A percentile compares a stretch with the other conserved stretches of the same genome.
Evolutionary conservation across 2,797 vertebrate species (phyloP).

Genomic region (Hippopotamyrus pictus): DNA sequence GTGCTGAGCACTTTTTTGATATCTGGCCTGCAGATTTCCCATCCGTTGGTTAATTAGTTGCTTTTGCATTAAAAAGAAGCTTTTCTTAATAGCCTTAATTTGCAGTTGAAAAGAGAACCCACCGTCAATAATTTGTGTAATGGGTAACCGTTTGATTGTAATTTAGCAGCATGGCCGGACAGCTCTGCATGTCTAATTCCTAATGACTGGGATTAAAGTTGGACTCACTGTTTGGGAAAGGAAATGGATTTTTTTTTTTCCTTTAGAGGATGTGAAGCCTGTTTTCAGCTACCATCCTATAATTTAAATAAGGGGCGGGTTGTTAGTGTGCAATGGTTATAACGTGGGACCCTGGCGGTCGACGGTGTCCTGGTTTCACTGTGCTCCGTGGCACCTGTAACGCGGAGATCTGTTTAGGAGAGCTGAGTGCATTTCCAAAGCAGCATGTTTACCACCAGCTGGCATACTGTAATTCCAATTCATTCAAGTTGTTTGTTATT

Average conservation of each 20-base stretch:
- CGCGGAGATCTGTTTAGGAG: conserved; percentile 39
- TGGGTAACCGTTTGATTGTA: conserved; percentile 94
- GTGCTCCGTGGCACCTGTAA: not conserved
- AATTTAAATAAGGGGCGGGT: not conserved
- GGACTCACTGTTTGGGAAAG: conserved; percentile 74
- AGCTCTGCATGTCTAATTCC: conserved; percentile 88
- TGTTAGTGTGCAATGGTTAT: not conserved
- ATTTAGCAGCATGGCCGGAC: conserved; percentile 90
- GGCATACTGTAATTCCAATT: conserved; percentile 48
- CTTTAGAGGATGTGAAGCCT: conserved; percentile 65
- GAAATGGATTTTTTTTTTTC: conserved; percentile 56
- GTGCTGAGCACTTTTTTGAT: conserved; percentile 84
- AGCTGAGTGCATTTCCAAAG: conserved; percentile 54
- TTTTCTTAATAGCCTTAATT: conserved; percentile 92
- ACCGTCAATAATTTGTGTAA: conserved; percentile 96
- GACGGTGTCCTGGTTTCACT: not conserved
- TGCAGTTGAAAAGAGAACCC: conserved; percentile 96
- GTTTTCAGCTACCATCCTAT: conserved; percentile 69
- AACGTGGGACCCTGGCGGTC: not conserved
- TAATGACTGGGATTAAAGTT: conserved; percentile 93
- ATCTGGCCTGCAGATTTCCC: conserved; percentile 85
- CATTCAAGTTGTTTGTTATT: conserved; percentile 54
- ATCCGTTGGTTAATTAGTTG: conserved; percentile 96
- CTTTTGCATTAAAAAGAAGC: conserved; percentile 94
- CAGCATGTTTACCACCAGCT: conserved; percentile 53